Percentiles rank a stretch among this genome's conserved stretches.
These are phyloP conservation scores for Microtus richardsoni DNA, from an alignment of 2,113 vertebrate species.

Conservation along the genomic window DNA sequence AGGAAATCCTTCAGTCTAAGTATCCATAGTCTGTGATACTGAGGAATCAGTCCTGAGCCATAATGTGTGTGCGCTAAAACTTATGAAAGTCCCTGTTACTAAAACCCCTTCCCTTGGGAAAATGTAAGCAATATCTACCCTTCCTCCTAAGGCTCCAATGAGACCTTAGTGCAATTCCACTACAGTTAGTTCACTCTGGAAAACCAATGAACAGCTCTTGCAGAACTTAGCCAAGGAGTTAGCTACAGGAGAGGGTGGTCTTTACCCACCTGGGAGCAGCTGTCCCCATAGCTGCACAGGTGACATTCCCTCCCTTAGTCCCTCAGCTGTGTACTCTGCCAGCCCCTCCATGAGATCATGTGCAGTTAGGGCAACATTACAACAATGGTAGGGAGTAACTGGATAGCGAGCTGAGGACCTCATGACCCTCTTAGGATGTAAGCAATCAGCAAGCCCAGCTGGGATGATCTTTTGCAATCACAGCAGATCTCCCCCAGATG, in stretches of 20 bases:
- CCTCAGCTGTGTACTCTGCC: background rate
- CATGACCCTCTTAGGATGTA: background rate
- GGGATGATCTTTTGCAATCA: background rate
- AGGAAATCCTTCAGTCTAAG: background rate
- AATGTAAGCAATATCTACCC: background rate
- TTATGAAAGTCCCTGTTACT: background rate
- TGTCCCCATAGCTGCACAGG: background rate
- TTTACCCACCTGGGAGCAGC: background rate
- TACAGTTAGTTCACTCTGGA: background rate
- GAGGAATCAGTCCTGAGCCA: background rate
- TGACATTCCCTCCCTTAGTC: background rate
- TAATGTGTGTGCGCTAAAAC: fast-evolving
- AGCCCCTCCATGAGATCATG: background rate
- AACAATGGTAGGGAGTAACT: background rate
- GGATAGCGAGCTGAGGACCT: background rate
- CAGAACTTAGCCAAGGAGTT: background rate
- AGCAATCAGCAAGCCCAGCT: background rate
- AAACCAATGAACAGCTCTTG: background rate
- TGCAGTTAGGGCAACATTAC: background rate
- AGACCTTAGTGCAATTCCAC: background rate
- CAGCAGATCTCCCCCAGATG: background rate
- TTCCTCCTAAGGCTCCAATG: background rate
- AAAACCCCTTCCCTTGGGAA: background rate
- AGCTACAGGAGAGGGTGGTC: background rate
- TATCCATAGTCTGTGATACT: background rate